These are phyloP conservation scores for Florisuga fusca DNA, from an alignment of 2,797 vertebrate genomes.

Conservation along the genomic window DNA sequence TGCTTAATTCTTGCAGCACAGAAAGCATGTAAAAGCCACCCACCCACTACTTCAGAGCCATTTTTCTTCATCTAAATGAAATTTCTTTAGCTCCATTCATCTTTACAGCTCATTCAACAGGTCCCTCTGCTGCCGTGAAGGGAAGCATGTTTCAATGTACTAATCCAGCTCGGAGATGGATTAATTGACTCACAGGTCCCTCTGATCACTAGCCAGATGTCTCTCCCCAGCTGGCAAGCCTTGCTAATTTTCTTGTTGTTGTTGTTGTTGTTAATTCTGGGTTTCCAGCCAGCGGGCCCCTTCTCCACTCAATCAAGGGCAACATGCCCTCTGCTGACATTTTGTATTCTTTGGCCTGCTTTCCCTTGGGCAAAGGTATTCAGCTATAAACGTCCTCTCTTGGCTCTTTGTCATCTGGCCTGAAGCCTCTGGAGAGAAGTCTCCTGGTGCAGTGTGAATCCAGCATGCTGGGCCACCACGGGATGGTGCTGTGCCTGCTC, in stretches of 20 bases:
- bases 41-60: slow-evolving; percentile 61
- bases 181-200: slow-evolving; percentile 64
- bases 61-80: slow-evolving; percentile 71
- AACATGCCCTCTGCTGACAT: slow-evolving; percentile 70
- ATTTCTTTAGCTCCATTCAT: slow-evolving; percentile 75
- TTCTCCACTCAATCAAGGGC: slow-evolving; percentile 74
- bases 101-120: slow-evolving; percentile 60
- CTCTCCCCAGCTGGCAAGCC: slow-evolving; percentile 77
- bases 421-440: background rate
- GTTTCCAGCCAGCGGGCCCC: slow-evolving; percentile 74
- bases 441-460: background rate
- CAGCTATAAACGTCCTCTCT: slow-evolving; percentile 23
- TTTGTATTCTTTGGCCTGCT: slow-evolving; percentile 66
- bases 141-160: slow-evolving; percentile 70
- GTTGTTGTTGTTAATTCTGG: slow-evolving; percentile 54
- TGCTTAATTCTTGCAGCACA: slow-evolving; percentile 42
- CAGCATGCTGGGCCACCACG: fast-evolving
- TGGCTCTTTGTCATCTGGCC: slow-evolving; percentile 56
- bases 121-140: slow-evolving; percentile 54
- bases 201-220: slow-evolving; percentile 80
- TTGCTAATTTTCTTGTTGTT: slow-evolving; percentile 71
- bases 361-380: slow-evolving; percentile 64
- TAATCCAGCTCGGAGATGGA: slow-evolving; percentile 71
- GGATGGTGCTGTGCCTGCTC: background rate
- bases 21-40: slow-evolving; percentile 50